Base-by-base conservation (phyloP, 2,797 vertebrate genomes). In the Melanotaenia maccullochi region DNA sequence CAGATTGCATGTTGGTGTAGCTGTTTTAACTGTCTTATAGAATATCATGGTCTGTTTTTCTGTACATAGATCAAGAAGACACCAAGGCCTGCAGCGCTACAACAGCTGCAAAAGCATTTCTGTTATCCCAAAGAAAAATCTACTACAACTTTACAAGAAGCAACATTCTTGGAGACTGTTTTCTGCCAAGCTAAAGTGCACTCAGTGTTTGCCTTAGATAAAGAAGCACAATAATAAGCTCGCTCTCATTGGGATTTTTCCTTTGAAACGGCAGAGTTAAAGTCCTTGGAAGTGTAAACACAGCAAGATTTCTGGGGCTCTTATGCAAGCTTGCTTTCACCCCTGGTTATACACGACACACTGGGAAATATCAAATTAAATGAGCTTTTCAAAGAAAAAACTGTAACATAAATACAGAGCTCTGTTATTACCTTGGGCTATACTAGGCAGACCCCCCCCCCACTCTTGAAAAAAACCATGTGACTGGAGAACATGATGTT, bases 281-380 rank as follows among this genome's bases (percentile, higher is more conserved):
- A 71, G 38, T 78, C 57, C 22, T 57, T 25, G 57, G 32, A 60
- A 76, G 77, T 62, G 71, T 85, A 85, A 87, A 86, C 85, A 88
- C 24, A 2, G 25, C 20, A 25, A 61, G 83, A 76, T 73, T 71
- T 87, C 83, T 77, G 54, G 67, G 65, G 64, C 44, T 90, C 62
- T 89, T 76, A 81, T 58, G 58, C 65, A 85, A 82, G 71, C 72
- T 57, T 2, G 25, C 65, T 56, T 61, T 82, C 74, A 79, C 60
- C 66, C 44, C 35, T 65, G 64, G 42, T 84, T 68, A 35, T 35
- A 72, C 71, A 60, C 16, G 67, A 78, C 85, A 90, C 25, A 33
- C 83, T 84, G 88, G 87, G 86, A 92, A 88, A 90, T 79, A 85
- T 90, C 85, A 83, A 79, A 91, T 90, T 82, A 86, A 90, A 88